phyloP scores from a whole-genome alignment of 2,113 vertebrate genomes.

The Elgaria multicarinata region DNA sequence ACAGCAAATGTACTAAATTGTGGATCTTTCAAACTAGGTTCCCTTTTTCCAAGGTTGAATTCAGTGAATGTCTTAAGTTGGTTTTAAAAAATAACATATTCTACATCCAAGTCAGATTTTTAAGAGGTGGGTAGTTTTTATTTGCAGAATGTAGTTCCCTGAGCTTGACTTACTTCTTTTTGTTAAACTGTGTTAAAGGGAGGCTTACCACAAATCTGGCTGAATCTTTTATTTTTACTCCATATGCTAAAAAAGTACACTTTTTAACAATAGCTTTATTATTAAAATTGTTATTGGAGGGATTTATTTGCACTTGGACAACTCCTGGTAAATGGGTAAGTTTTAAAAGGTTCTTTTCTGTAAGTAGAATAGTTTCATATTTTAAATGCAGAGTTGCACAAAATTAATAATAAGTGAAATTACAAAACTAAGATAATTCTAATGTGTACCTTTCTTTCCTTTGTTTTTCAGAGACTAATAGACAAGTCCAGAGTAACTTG shows the following conservation, averaged over 20 bases:
- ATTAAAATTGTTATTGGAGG: not conserved
- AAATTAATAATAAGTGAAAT: not conserved
- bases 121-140: not conserved
- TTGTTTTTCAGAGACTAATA: conserved; percentile 93
- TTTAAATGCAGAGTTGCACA: not conserved
- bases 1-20: too few species aligned
- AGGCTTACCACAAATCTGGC: not conserved
- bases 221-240: conserved; percentile 24
- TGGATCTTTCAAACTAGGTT: not conserved
- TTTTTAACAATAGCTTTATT: conserved; percentile 2
- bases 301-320: too few species aligned
- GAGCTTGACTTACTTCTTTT: not conserved
- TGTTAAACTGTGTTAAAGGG: not conserved
- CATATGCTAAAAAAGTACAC: conserved; percentile 13
- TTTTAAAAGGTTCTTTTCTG: conserved; percentile 16
- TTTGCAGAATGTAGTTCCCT: not conserved
- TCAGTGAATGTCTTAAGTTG: not conserved
- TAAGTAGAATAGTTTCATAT: not conserved
- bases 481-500: conserved; percentile 99
- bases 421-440: conserved; percentile 55
- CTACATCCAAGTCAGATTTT: not conserved
- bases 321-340: too few species aligned
- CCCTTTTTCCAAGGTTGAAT: not conserved
- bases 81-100: not conserved
- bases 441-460: conserved; percentile 71